phyloP scores from a whole-genome alignment of 2,888 invertebrate species.

The Melinopterus prodromus region DNA sequence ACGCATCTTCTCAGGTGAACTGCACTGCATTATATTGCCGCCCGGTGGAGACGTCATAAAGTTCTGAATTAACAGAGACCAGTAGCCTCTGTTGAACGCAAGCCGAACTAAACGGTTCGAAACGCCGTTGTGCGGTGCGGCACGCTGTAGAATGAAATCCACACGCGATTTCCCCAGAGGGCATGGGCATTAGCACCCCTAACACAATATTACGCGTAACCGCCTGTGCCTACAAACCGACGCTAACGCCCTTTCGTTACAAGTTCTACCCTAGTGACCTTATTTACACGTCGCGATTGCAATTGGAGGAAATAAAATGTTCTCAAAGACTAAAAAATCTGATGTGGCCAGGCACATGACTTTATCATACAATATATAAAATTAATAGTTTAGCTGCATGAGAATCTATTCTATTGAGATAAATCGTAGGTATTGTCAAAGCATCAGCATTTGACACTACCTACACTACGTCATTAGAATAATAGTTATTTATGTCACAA shows the following conservation, averaged over 20 bases:
- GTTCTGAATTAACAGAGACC: conserved; percentile 17
- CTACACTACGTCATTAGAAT: too few relatives aligned
- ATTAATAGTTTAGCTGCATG: too few relatives aligned
- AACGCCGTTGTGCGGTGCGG: conserved; percentile 7
- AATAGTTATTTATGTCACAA: too few relatives aligned
- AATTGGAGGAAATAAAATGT: not conserved
- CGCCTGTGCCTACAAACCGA: conserved; percentile 49
- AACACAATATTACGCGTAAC: conserved; percentile 52
- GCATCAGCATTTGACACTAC: too few relatives aligned
- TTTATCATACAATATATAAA: too few relatives aligned
- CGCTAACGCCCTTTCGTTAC: conserved; percentile 21
- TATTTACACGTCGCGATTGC: conserved; percentile 5
- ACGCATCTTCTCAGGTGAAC: conserved; percentile 4
- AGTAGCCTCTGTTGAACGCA: not conserved
- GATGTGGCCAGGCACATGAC: too few relatives aligned
- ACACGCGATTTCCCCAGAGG: conserved; percentile 50
- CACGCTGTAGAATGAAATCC: conserved; percentile 37
- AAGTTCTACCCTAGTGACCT: conserved; percentile 8
- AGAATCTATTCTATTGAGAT: too few relatives aligned
- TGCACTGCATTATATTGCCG: not conserved
- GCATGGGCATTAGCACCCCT: conserved; percentile 52
- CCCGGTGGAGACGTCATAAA: not conserved
- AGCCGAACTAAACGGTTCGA: conserved; percentile 19
- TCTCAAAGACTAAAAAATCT: not conserved
- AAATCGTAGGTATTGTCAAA: too few relatives aligned